Evolutionary conservation across 2,113 vertebrate genomes (phyloP), one percentile per base, ranked within the genome.

Genomic region (Pangasianodon gigas): DNA sequence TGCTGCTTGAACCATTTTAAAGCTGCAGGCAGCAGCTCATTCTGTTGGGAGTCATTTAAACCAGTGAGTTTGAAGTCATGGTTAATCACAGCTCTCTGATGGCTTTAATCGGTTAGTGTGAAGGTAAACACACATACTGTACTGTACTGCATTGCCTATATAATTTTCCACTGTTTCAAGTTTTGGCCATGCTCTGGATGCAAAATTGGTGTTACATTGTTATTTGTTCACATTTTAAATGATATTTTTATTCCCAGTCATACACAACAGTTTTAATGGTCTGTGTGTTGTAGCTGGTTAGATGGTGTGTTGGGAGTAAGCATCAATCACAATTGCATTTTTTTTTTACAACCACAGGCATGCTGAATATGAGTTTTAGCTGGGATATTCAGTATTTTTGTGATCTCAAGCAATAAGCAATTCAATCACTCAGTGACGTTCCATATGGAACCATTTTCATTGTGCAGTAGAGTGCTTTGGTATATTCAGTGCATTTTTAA

Each of bases 111-210:
- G 0, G 32, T 58, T 54, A 82, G n/a, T 41, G 21, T 82, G 44
- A 21, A 67, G 77, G 65, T 88, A 88, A 88, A 83, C 77, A 87
- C 71, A 37, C 77, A 52, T 67, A 19, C 48, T 19, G 37, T 67
- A 19, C 48, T 19, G 37, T 58, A 16, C 14, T 56, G 51, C 51
- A 71, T 51, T 56, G 48, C 62, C 60, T 56, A 32, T 58, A 46
- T 84, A 19, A 52, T 13, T 82, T 58, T 29, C 10, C 37, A 41
- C 11, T 54, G 60, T 79, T 82, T 51, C 32, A 60, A 3, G 4
- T 87, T 29, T 46, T 7, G 37, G 37, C 51, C 56, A 85, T 6
- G 7, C 32, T 29, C 86, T 75, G 32, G 24, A 54, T 58, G 21
- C 13, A 29, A 8, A 62, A 24, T 8, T 60, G 44, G 4, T 19